phyloP scores from a whole-genome alignment of 2,888 invertebrate species.

The Cheilosia variabilis region DNA sequence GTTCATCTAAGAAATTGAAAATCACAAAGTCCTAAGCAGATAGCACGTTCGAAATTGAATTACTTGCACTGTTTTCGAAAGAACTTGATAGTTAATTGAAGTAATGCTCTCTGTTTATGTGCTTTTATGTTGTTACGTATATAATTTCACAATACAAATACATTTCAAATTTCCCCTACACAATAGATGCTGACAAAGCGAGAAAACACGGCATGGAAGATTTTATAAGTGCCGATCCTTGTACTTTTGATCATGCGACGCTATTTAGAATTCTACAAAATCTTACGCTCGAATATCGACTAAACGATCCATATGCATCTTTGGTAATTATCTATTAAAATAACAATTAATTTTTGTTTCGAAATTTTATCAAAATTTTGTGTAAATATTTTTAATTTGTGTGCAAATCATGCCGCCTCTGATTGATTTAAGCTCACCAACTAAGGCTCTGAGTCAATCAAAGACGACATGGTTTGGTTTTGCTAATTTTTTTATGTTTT shows the following conservation, averaged over 20 bases:
- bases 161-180: constrained; percentile 56
- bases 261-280: constrained; percentile 96
- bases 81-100: background rate
- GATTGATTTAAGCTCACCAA: background rate
- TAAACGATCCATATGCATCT: constrained; percentile 99
- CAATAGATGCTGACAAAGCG: constrained; percentile 87
- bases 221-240: constrained; percentile 99
- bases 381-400: background rate
- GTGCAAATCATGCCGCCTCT: background rate
- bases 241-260: constrained; percentile 97
- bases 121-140: background rate
- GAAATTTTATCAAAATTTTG: constrained; percentile 14
- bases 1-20: no score
- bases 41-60: background rate
- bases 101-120: constrained; percentile 3
- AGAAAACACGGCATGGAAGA: constrained; percentile 99
- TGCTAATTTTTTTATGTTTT: constrained; percentile 15
- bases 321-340: constrained; percentile 87
- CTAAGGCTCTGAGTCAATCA: constrained; percentile 3
- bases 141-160: constrained; percentile 43
- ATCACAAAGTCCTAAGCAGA: background rate
- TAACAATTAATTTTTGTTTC: background rate
- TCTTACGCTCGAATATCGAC: constrained; percentile 95
- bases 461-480: constrained; percentile 17
- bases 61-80: no score